A percentile compares a stretch with the other conserved stretches of the same genome.
Evolutionary conservation across 2,888 invertebrate species (phyloP).

Genomic region (Lapara coniferarum): DNA sequence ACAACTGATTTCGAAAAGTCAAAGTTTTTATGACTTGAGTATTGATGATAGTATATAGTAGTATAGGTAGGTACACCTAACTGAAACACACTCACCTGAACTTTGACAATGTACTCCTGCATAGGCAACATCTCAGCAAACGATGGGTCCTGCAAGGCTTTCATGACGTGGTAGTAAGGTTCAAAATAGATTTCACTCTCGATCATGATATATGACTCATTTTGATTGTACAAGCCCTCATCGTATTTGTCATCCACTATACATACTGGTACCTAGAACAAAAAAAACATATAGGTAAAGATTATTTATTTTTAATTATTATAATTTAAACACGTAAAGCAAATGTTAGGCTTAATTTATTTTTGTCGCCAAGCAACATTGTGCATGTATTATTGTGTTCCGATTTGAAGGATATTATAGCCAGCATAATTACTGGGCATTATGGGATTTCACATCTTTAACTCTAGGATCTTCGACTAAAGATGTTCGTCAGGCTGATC

Average conservation of each 20-base stretch:
- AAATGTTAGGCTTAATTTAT: too few relatives aligned
- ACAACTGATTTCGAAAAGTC: too few relatives aligned
- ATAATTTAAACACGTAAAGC: background rate
- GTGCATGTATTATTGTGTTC: too few relatives aligned
- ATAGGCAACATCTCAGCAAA: conserved; percentile 85
- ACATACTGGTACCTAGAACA: conserved; percentile 64
- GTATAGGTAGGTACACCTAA: background rate
- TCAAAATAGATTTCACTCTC: conserved; percentile 92
- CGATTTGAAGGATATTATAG: too few relatives aligned
- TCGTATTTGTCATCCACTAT: conserved; percentile 47
- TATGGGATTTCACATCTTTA: too few relatives aligned
- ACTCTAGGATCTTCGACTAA: too few relatives aligned
- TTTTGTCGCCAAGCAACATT: too few relatives aligned
- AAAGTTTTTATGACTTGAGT: too few relatives aligned
- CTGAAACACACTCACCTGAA: conserved; percentile 64
- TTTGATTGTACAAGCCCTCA: conserved; percentile 45
- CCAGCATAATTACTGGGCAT: too few relatives aligned
- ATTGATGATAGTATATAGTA: background rate
- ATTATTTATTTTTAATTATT: too few relatives aligned
- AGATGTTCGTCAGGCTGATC: too few relatives aligned
- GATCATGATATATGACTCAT: conserved; percentile 83
- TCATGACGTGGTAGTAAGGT: conserved; percentile 89
- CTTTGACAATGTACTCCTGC: conserved; percentile 86
- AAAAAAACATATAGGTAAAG: too few relatives aligned
- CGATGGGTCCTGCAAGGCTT: conserved; percentile 84